Percentiles rank a stretch among this genome's conserved stretches.
Evolutionary conservation across 2,888 invertebrate genomes (phyloP).

Genomic region (Bugula neritina): DNA sequence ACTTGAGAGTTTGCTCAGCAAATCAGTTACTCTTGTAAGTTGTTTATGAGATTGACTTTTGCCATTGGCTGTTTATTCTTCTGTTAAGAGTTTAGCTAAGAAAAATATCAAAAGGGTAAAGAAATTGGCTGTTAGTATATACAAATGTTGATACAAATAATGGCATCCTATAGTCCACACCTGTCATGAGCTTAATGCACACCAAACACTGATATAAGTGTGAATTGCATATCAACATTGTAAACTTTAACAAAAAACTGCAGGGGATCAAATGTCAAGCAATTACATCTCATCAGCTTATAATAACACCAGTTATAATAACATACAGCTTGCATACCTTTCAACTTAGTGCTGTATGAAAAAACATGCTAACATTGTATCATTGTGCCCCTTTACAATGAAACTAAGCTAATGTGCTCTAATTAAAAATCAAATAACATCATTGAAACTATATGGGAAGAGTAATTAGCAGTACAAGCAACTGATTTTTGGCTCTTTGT

Average conservation of each 20-base stretch:
- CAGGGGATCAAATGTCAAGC: constrained; percentile 21
- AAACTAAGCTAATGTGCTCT: constrained; percentile 9
- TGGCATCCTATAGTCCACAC: constrained; percentile 9
- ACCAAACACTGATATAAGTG: constrained; percentile 8
- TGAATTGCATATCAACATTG: constrained; percentile 23
- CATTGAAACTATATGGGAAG: neutral
- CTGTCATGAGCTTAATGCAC: constrained; percentile 17
- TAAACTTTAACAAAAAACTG: constrained; percentile 11
- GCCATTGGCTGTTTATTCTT: constrained; percentile 11
- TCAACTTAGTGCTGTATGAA: constrained; percentile 13
- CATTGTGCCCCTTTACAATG: neutral
- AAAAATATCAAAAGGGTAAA: constrained; percentile 9
- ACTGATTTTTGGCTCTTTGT: constrained; percentile 4
- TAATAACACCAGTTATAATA: constrained; percentile 14
- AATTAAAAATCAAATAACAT: constrained; percentile 24
- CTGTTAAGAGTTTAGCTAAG: constrained; percentile 7
- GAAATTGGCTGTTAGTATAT: constrained; percentile 22
- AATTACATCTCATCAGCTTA: constrained; percentile 10
- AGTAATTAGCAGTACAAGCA: neutral
- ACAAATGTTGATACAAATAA: constrained; percentile 22
- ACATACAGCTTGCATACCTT: neutral
- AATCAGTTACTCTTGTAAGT: neutral
- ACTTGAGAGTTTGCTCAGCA: no score
- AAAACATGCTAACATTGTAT: constrained; percentile 25
- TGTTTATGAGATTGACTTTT: neutral